These are phyloP conservation scores for Seriola aureovittata DNA, from an alignment of 2,113 vertebrate genomes.

Conservation along the genomic window DNA sequence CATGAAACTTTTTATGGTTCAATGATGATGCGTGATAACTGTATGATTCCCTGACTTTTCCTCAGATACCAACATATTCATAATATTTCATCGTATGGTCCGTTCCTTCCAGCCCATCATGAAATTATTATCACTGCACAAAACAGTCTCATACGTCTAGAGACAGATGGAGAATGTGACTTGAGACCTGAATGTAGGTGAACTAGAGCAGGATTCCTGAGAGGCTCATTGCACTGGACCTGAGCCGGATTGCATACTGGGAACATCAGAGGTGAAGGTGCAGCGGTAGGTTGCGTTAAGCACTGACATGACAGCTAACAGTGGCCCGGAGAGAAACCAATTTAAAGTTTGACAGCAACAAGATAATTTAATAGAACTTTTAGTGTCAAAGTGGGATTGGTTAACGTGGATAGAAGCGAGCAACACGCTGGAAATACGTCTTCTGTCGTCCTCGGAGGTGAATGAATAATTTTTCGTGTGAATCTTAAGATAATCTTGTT, in stretches of 20 bases:
- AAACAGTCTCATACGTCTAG: neutral
- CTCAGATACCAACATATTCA: neutral
- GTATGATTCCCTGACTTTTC: neutral
- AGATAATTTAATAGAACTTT: neutral
- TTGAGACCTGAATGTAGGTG: neutral
- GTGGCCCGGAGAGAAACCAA: neutral
- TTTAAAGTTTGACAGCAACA: neutral
- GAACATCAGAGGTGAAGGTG: neutral
- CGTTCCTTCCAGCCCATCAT: neutral
- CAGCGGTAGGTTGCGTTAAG: neutral
- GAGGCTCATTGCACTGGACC: neutral
- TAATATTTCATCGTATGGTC: neutral
- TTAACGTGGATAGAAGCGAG: no score
- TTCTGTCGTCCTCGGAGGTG: neutral
- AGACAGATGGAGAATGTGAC: neutral
- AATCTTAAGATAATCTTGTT: conserved; percentile 22
- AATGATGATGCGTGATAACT: no score
- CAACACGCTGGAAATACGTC: no score
- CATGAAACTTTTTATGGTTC: neutral
- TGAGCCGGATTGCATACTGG: neutral
- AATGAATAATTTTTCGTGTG: neutral
- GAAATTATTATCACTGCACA: neutral
- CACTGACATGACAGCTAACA: neutral
- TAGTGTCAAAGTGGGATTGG: no score
- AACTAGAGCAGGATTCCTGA: neutral